A percentile compares a stretch with the other conserved stretches of the same genome.
Conservation (phyloP, 2,888 invertebrate species). For the Pimpla rufipes region DNA sequence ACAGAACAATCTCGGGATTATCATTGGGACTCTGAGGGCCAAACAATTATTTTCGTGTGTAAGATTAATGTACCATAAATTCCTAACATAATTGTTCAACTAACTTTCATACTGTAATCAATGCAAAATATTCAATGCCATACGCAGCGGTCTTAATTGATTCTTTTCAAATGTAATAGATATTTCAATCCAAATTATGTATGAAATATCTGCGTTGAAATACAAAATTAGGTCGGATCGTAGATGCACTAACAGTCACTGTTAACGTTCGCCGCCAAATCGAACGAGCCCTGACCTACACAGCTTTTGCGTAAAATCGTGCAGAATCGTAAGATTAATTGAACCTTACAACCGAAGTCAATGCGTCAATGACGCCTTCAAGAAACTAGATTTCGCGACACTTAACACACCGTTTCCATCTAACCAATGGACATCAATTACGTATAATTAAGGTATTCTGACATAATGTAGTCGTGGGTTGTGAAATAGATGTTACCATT, state of each 20-base stretch:
- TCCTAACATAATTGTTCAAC: not conserved
- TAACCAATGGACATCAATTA: slow-evolving; percentile 57
- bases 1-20: slow-evolving; percentile 33
- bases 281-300: not conserved
- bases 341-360: slow-evolving; percentile 26
- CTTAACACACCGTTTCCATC: slow-evolving; percentile 54
- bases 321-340: slow-evolving; percentile 34
- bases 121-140: not conserved
- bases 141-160: not conserved
- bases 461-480: slow-evolving; percentile 76
- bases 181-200: not conserved
- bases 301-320: slow-evolving; percentile 24
- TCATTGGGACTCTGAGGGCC: slow-evolving; percentile 1
- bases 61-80: slow-evolving; percentile 6
- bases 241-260: not conserved
- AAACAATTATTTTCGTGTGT: slow-evolving; percentile 5
- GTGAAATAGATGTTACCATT: slow-evolving; percentile 76
- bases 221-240: not conserved
- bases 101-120: not conserved
- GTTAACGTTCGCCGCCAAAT: not conserved
- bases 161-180: not conserved
- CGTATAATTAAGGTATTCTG: slow-evolving; percentile 69
- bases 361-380: slow-evolving; percentile 43
- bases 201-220: not conserved
- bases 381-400: slow-evolving; percentile 41